Percentiles rank a stretch among this genome's conserved stretches.
These are phyloP conservation scores for Bathynomus jamesi DNA, from an alignment of 1,140 invertebrate genomes.

Conservation along the genomic window DNA sequence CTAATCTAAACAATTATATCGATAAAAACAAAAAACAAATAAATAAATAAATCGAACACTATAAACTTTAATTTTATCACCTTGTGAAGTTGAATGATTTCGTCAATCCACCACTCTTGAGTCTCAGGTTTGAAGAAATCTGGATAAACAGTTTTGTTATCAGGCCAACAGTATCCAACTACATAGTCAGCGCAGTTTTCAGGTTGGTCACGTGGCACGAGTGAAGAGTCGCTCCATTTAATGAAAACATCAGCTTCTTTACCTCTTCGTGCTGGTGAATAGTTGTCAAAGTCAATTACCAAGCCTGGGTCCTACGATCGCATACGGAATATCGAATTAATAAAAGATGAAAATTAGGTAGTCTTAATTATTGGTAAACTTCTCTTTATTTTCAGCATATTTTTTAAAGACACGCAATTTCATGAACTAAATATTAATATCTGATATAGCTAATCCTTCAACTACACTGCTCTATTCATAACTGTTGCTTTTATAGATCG, in stretches of 20 bases:
- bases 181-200: conserved; percentile 20
- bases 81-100: conserved; percentile 33
- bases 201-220: conserved; percentile 30
- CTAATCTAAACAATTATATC: neutral
- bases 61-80: neutral
- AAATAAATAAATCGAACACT: neutral
- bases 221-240: conserved; percentile 24
- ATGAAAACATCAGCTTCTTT: conserved; percentile 28
- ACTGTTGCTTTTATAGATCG: no score
- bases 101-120: conserved; percentile 33
- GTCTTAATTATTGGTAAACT: no score
- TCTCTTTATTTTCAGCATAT: no score
- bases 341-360: no score
- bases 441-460: no score
- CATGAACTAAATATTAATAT: no score
- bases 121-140: conserved; percentile 36
- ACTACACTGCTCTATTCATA: no score
- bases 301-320: conserved; percentile 36
- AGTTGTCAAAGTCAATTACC: conserved; percentile 28
- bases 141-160: conserved; percentile 32
- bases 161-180: conserved; percentile 31
- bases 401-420: no score
- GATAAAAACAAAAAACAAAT: neutral
- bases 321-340: no score
- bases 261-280: conserved; percentile 18